Conservation (phyloP, 1,140 invertebrate species). For the Drosophila littoralis region DNA sequence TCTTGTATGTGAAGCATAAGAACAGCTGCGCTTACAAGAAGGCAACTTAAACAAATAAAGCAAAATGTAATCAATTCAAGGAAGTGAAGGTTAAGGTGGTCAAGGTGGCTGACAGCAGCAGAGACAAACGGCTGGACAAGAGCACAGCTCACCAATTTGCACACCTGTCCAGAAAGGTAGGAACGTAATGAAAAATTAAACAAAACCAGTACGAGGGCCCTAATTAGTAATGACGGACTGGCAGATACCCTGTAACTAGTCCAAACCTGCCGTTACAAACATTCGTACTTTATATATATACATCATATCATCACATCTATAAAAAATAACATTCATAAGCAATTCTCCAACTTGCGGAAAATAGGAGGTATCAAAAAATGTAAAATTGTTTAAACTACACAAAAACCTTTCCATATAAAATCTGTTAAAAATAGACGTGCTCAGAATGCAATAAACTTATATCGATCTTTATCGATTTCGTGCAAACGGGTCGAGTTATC, state of each 20-base stretch:
- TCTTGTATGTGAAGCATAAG: not conserved
- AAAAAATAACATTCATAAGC: no score
- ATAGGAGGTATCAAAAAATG: no score
- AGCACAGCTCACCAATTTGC: constrained; percentile 34
- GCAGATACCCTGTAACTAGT: not conserved
- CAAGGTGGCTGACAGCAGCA: constrained; percentile 56
- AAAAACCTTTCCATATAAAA: no score
- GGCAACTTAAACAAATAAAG: constrained; percentile 5
- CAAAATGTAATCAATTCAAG: constrained; percentile 51
- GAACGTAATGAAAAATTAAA: constrained; percentile 46
- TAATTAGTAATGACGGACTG: not conserved
- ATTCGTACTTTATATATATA: no score
- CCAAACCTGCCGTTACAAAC: no score
- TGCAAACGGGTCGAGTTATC: no score
- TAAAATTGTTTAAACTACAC: no score
- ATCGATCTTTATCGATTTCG: no score
- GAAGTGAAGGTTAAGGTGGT: constrained; percentile 74
- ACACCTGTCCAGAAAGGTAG: constrained; percentile 59
- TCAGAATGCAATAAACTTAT: no score
- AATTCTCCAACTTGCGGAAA: no score
- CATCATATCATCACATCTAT: no score
- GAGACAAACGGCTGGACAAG: not conserved
- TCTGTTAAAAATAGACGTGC: no score
- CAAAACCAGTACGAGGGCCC: not conserved
- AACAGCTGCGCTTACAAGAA: not conserved